Conservation (phyloP, 2,888 invertebrate species). For the Odontocerum albicorne region DNA sequence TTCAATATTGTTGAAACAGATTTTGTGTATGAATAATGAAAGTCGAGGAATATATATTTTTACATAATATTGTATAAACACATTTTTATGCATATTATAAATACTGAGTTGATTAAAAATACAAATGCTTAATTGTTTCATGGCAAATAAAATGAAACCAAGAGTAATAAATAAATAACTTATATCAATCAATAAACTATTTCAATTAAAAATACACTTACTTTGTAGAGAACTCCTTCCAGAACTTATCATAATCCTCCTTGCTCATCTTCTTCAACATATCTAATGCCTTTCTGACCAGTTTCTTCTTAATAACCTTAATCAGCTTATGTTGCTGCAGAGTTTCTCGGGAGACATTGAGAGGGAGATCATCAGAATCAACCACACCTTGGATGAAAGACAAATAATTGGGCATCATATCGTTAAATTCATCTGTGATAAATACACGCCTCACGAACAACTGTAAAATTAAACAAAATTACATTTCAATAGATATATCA, state of each 20-base stretch:
- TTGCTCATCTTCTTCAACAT: conserved; percentile 96
- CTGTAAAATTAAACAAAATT: conserved; percentile 41
- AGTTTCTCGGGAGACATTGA: conserved; percentile 97
- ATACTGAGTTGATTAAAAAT: too few relatives aligned
- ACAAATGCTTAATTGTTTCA: too few relatives aligned
- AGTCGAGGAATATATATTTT: too few relatives aligned
- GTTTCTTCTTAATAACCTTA: conserved; percentile 98
- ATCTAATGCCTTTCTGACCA: conserved; percentile 94
- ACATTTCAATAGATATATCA: neutral
- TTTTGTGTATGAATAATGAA: too few relatives aligned
- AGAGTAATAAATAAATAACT: too few relatives aligned
- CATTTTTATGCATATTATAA: too few relatives aligned
- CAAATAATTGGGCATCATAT: conserved; percentile 98
- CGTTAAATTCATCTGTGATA: conserved; percentile 99
- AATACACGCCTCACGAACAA: conserved; percentile 97
- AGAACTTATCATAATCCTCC: conserved; percentile 89
- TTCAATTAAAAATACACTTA: conserved; percentile 45
- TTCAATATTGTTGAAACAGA: too few relatives aligned
- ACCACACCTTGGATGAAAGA: conserved; percentile 96
- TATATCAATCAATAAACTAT: neutral
- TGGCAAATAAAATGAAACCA: too few relatives aligned
- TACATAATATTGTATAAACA: too few relatives aligned
- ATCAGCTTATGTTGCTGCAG: conserved; percentile 98
- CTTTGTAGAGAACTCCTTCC: conserved; percentile 99
- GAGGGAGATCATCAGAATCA: conserved; percentile 97